Base-by-base conservation (phyloP, 2,888 invertebrate species). In the Teleogryllus oceanicus region DNA sequence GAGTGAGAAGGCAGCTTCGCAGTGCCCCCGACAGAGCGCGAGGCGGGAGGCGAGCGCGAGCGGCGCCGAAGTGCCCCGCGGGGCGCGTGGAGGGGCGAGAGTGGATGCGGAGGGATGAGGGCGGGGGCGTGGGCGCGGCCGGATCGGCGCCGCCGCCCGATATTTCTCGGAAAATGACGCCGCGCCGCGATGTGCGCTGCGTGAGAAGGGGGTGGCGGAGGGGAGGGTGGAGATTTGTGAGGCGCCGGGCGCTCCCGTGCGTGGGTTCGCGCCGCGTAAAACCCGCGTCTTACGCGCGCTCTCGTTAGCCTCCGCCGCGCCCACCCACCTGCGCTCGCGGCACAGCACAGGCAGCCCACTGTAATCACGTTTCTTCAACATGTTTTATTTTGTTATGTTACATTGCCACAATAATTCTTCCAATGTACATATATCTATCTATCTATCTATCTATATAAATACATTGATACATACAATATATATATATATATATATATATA, bases 121-220 rank as follows among this genome's bases (percentile, higher is more conserved):
- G 13, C 18, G 18, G 3, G 13, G 62, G 62, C 24, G 24, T 37
- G 37, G 16, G 62, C 13, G 16, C 16, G 62, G 16, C 4, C 13
- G 62, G 24, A 37, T 1, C n/a, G 62, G 16, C 5, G 62, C 13
- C n/a, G 13, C 16, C 16, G 13, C n/a, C 62, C 62, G 62, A 62
- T 62, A 62, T 62, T 18, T 62, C 62, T 62, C 62, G 62, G 62
- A 62, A 62, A 62, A 62, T 62, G 62, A 62, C 62, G 62, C 16
- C 62, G n/a, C 62, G 62, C 62, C 62, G 62, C n/a, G 62, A 62
- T 13, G 62, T 11, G 62, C 62, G 62, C 16, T 62, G 62, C 16
- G 62, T n/a, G 16, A n/a, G n/a, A 13, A n/a, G 62, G 13, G 13
- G 12, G 62, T 18, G 62, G 18, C 13, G 62, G 18, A 62, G 62